Conservation (phyloP, 2,888 invertebrate species). For the Acleris sparsana region DNA sequence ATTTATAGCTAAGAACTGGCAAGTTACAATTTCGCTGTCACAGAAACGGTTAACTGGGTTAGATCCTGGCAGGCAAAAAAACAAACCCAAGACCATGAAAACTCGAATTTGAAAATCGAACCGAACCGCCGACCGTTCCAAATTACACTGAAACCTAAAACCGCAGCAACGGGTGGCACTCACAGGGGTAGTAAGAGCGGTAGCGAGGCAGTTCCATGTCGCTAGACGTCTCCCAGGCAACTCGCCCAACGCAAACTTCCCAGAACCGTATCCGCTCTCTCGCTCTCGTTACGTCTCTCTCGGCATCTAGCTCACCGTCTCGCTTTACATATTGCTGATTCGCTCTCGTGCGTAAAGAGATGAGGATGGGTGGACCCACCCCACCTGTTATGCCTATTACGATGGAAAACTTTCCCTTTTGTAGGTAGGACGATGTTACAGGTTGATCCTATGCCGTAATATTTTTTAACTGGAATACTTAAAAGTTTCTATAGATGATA, state of each 20-base stretch:
- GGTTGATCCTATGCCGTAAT: conserved; percentile 37
- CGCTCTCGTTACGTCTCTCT: conserved; percentile 40
- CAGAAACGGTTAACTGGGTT: conserved; percentile 1
- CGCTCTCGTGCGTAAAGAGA: conserved; percentile 46
- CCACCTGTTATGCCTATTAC: conserved; percentile 62
- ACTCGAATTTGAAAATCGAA: conserved; percentile 21
- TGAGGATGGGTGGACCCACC: conserved; percentile 47
- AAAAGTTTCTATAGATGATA: background rate
- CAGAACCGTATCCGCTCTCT: conserved; percentile 48
- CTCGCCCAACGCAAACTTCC: conserved; percentile 58
- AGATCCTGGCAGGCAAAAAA: conserved; percentile 7
- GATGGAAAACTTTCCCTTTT: conserved; percentile 58
- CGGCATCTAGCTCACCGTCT: conserved; percentile 34
- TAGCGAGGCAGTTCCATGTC: conserved; percentile 82
- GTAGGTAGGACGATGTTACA: conserved; percentile 41
- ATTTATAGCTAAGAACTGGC: background rate
- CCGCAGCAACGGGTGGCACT: conserved; percentile 53
- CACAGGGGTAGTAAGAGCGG: conserved; percentile 79
- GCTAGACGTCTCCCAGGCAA: conserved; percentile 79
- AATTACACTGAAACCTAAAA: conserved; percentile 34
- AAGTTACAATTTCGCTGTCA: conserved; percentile 4
- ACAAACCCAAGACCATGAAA: conserved; percentile 21
- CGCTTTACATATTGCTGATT: conserved; percentile 43
- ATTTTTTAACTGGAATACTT: background rate
- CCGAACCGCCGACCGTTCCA: conserved; percentile 29